Percentiles rank a stretch among this genome's conserved stretches.
phyloP scores from a whole-genome alignment of 23 tunicate genomes.

The Aplidium turbinatum region DNA sequence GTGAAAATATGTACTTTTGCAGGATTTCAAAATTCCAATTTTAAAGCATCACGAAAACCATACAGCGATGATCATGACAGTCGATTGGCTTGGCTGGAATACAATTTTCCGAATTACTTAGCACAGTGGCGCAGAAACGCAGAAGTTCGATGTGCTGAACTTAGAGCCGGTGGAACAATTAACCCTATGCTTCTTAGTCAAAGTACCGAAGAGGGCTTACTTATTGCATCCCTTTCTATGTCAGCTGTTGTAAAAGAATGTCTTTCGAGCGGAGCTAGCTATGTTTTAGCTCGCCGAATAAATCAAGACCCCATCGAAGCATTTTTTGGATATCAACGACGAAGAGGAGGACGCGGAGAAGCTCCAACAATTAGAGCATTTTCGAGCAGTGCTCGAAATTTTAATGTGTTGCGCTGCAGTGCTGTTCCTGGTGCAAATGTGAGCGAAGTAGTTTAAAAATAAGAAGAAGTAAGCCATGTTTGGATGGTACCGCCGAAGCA shows the following conservation, averaged over 20 bases:
- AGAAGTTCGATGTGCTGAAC: not conserved
- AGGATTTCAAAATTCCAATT: slow-evolving; percentile 8
- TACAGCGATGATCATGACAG: not conserved
- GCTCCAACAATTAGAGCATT: slow-evolving; percentile 4
- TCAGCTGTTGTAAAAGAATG: not conserved
- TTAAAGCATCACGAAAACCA: not conserved
- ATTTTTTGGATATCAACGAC: slow-evolving; percentile 27
- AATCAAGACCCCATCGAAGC: slow-evolving; percentile 38
- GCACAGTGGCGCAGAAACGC: not conserved
- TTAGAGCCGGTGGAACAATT: slow-evolving; percentile 17
- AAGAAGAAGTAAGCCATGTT: too few relatives aligned
- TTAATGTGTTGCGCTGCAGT: not conserved
- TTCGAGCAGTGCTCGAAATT: not conserved
- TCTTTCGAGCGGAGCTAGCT: slow-evolving; percentile 21
- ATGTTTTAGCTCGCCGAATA: slow-evolving; percentile 19
- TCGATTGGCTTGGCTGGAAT: slow-evolving; percentile 19
- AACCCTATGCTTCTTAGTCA: slow-evolving; percentile 21
- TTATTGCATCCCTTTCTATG: slow-evolving; percentile 24
- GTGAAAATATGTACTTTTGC: too few relatives aligned
- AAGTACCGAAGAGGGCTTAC: slow-evolving; percentile 24
- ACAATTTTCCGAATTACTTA: slow-evolving; percentile 8
- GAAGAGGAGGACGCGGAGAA: slow-evolving; percentile 12
- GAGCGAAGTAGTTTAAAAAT: slow-evolving; percentile 7
- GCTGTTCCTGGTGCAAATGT: slow-evolving; percentile 2
- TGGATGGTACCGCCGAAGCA: too few relatives aligned